phyloP scores from a whole-genome alignment of 2,113 vertebrate genomes.

The Nesogale talazaci region DNA sequence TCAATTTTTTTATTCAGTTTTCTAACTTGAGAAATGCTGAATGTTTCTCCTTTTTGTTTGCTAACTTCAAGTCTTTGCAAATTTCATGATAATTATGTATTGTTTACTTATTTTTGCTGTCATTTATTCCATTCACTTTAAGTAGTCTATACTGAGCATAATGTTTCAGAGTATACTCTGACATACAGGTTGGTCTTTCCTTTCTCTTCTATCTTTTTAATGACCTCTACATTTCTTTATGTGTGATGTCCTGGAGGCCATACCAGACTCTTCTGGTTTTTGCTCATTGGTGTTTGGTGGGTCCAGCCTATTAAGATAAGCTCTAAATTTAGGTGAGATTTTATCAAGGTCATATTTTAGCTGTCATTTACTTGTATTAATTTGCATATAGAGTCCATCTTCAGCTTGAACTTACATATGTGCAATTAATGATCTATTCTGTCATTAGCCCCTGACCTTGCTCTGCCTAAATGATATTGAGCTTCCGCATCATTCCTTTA shows the following conservation, averaged over 20 bases:
- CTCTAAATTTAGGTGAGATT: background rate
- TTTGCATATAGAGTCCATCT: background rate
- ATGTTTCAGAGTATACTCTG: too few relatives aligned
- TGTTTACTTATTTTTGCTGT: too few relatives aligned
- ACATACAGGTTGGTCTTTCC: too few relatives aligned
- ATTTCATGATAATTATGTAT: too few relatives aligned
- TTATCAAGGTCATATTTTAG: background rate
- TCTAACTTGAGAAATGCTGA: too few relatives aligned
- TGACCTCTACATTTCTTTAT: background rate
- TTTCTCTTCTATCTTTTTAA: background rate
- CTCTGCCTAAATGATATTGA: background rate
- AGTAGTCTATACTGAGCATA: too few relatives aligned
- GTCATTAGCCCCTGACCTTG: background rate
- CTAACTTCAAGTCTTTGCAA: too few relatives aligned
- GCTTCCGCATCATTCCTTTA: background rate
- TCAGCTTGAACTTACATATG: background rate
- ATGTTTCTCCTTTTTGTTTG: too few relatives aligned
- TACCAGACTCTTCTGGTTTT: background rate
- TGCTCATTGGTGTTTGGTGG: background rate
- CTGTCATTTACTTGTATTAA: background rate
- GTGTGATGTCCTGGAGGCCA: background rate
- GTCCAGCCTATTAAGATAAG: background rate
- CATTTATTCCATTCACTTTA: too few relatives aligned
- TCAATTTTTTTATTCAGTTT: too few relatives aligned
- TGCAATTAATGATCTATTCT: background rate